phyloP scores from a whole-genome alignment of 2,888 invertebrate species.

The Dioctria rufipes region DNA sequence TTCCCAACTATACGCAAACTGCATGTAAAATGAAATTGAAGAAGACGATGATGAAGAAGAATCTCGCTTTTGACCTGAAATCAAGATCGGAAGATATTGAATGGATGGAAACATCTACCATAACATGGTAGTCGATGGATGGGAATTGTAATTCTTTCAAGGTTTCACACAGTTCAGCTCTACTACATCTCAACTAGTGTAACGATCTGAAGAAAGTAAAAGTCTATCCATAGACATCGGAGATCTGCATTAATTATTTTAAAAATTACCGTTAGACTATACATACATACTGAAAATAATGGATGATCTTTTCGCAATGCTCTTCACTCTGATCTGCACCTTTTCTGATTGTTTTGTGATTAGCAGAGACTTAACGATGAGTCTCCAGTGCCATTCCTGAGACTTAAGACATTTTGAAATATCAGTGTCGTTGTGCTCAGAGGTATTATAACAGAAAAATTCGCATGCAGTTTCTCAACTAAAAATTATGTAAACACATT shows the following conservation, averaged over 20 bases:
- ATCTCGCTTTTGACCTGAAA: conserved; percentile 27
- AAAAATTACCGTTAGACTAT: conserved; percentile 7
- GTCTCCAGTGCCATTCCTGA: not conserved
- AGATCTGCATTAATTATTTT: conserved; percentile 35
- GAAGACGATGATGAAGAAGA: not conserved
- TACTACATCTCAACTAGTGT: not conserved
- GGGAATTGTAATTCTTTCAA: conserved; percentile 40
- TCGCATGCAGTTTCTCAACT: conserved; percentile 18
- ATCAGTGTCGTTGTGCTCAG: not conserved
- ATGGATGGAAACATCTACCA: not conserved
- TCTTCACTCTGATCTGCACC: not conserved
- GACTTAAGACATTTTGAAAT: conserved; percentile 6
- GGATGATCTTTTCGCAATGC: conserved; percentile 28
- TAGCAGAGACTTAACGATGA: not conserved
- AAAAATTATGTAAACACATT: conserved; percentile 15
- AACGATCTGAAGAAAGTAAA: conserved; percentile 43
- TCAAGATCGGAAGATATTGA: conserved; percentile 13
- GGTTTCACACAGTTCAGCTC: conserved; percentile 39
- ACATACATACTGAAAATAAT: conserved; percentile 4
- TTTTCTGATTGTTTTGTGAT: conserved; percentile 15
- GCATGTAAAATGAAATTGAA: not conserved
- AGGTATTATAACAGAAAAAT: not conserved
- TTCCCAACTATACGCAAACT: not conserved
- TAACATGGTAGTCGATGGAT: not conserved
- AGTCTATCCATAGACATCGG: conserved; percentile 22